Conservation (phyloP, 2,113 vertebrate genomes). For the Xyliphius kryptos region DNA sequence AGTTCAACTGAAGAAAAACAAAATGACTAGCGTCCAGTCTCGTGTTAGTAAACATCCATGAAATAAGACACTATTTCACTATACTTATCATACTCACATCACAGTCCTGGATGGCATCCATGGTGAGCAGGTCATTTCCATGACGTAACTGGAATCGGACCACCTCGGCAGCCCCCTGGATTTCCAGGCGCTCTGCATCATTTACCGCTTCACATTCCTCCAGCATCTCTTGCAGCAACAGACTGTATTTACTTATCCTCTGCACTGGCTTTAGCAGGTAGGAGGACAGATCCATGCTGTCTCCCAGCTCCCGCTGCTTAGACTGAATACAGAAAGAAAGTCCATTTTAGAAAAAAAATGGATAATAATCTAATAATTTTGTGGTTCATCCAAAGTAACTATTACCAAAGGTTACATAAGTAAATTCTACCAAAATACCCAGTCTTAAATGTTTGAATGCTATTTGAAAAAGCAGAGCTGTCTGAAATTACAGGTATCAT, state of each 20-base stretch:
- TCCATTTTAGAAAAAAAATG: not conserved
- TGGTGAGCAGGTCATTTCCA: slow-evolving; percentile 68
- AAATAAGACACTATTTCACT: no score
- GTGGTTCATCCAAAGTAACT: no score
- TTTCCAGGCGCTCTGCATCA: slow-evolving; percentile 51
- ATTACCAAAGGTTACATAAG: no score
- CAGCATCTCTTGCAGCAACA: slow-evolving; percentile 67
- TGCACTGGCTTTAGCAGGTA: slow-evolving; percentile 70
- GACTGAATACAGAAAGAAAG: slow-evolving; percentile 46
- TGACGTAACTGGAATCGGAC: slow-evolving; percentile 66
- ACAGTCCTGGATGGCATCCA: slow-evolving; percentile 63
- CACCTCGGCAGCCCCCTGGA: slow-evolving; percentile 61
- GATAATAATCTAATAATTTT: no score
- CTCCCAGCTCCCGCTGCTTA: slow-evolving; percentile 61
- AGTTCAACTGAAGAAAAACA: slow-evolving; percentile 56
- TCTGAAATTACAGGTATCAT: no score
- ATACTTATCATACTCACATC: no score
- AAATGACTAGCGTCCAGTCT: not conserved
- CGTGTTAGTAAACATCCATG: no score
- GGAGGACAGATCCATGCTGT: slow-evolving; percentile 69
- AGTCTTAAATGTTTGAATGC: no score
- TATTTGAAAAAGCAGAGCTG: no score
- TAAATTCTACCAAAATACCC: no score
- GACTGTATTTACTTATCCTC: slow-evolving; percentile 71
- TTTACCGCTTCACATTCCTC: slow-evolving; percentile 51